Evolutionary conservation across 2,888 invertebrate genomes (phyloP).

Genomic region (Sacculina carcini): DNA sequence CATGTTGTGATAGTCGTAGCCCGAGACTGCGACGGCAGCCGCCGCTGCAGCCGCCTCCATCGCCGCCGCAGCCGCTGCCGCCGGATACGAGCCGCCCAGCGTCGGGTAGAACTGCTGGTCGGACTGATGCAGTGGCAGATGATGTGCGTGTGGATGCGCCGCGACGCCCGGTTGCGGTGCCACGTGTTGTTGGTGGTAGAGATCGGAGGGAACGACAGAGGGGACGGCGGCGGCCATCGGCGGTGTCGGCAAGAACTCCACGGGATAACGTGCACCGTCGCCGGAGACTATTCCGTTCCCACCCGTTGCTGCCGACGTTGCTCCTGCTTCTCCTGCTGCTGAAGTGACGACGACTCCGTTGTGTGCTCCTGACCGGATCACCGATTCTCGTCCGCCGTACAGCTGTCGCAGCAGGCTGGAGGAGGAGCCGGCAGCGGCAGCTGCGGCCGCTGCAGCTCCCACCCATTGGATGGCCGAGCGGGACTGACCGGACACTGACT

Average conservation of each 20-base stretch:
- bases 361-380: conserved; percentile 59
- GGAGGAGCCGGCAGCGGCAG: conserved; percentile 21
- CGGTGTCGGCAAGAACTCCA: no score
- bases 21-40: conserved; percentile 15
- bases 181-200: background rate
- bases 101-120: conserved; percentile 10
- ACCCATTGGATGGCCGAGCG: conserved; percentile 57
- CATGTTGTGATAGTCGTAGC: conserved; percentile 43
- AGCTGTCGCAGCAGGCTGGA: conserved; percentile 66
- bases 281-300: no score
- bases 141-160: no score
- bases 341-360: no score
- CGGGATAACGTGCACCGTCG: no score
- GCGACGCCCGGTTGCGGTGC: conserved; percentile 15
- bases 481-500: conserved; percentile 31
- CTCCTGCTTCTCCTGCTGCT: conserved; percentile 22
- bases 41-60: no score
- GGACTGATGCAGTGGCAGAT: no score
- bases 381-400: conserved; percentile 79
- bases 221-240: background rate
- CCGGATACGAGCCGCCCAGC: conserved; percentile 24
- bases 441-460: conserved; percentile 27
- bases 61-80: conserved; percentile 14
- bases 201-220: background rate
- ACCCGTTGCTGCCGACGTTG: conserved; percentile 11